Conservation (phyloP, 2,113 vertebrate species). For the Turdus rufiventris region DNA sequence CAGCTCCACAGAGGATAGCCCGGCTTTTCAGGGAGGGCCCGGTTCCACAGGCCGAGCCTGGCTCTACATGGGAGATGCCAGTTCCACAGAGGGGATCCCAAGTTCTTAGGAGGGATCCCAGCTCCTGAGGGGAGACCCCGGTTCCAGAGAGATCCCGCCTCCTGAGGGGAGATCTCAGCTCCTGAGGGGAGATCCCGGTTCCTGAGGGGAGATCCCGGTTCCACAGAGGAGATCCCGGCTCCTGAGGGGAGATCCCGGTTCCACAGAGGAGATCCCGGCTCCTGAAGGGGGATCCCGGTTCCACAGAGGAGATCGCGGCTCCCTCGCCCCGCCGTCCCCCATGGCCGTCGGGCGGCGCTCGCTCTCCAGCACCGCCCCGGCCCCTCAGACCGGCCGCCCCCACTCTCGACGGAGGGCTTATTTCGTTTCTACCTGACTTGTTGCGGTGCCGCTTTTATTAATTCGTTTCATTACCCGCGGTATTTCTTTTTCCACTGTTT, state of each 20-base stretch:
- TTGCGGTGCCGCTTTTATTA: too few relatives aligned
- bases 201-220: rapidly evolving
- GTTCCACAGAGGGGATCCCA: not conserved
- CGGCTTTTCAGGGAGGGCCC: too few relatives aligned
- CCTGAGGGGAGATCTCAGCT: too few relatives aligned
- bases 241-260: too few relatives aligned
- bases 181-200: rapidly evolving
- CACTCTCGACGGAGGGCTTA: not conserved
- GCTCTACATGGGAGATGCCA: too few relatives aligned
- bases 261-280: rapidly evolving
- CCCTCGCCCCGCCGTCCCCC: not conserved
- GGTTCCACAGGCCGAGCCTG: too few relatives aligned
- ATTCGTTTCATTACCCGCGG: rapidly evolving
- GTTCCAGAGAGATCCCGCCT: rapidly evolving
- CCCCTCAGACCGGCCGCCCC: not conserved
- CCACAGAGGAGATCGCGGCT: too few relatives aligned
- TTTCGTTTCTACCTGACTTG: not conserved
- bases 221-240: rapidly evolving
- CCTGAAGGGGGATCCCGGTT: rapidly evolving
- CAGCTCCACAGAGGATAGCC: too few relatives aligned
- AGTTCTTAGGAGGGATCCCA: too few relatives aligned
- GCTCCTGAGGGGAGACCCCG: not conserved
- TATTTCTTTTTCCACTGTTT: not conserved
- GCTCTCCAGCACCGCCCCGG: not conserved
- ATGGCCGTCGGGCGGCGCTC: not conserved